These are phyloP conservation scores for Todus mexicanus DNA, from an alignment of 2,797 vertebrate genomes.

Conservation along the genomic window DNA sequence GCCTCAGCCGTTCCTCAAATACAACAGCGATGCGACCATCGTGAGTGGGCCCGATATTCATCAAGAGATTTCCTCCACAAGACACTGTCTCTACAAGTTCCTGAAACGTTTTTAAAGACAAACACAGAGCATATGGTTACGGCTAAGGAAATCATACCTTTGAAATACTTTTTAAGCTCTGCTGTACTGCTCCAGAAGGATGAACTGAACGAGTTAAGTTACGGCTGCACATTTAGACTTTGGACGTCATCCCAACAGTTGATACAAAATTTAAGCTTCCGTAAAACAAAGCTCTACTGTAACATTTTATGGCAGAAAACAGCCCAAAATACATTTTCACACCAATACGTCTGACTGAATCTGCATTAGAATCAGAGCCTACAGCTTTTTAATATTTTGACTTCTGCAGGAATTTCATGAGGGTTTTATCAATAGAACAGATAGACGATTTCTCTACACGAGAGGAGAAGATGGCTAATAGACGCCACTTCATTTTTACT, in stretches of 20 bases:
- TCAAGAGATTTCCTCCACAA: slow-evolving; percentile 91
- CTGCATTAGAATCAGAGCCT: not conserved
- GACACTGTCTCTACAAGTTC: slow-evolving; percentile 89
- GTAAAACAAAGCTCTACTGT: not conserved
- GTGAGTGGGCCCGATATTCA: slow-evolving; percentile 91
- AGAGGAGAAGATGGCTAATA: not conserved
- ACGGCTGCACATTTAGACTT: not conserved
- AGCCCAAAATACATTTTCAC: not conserved
- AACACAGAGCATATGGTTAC: not conserved
- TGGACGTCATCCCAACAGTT: not conserved
- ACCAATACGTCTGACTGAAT: not conserved
- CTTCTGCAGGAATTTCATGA: not conserved
- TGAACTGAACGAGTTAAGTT: not conserved
- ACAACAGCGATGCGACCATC: slow-evolving; percentile 87
- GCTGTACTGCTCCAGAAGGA: not conserved
- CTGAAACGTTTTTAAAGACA: slow-evolving; percentile 71
- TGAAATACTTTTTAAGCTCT: not conserved
- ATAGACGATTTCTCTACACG: not conserved
- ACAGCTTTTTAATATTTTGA: not conserved
- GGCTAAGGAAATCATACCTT: not conserved
- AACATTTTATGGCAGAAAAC: not conserved
- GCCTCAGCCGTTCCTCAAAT: slow-evolving; percentile 90
- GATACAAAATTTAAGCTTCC: not conserved
- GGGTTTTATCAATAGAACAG: not conserved
- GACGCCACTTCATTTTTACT: not conserved